Percentiles rank a stretch among this genome's conserved stretches.
These are phyloP conservation scores for Acrobasis repandana DNA, from an alignment of 2,888 invertebrate species.

Conservation along the genomic window DNA sequence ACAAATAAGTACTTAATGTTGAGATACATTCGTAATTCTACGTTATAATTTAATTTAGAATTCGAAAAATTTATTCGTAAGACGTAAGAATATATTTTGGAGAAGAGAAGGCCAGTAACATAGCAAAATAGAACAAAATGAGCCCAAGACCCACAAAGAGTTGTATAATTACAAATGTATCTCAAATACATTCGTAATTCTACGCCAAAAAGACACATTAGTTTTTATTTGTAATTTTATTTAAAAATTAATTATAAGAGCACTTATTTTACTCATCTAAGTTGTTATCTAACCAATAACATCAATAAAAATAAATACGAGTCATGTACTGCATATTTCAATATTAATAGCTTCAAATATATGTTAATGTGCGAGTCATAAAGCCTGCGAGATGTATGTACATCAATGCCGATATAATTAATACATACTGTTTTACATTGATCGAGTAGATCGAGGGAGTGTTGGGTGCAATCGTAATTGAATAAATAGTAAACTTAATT, in stretches of 20 bases:
- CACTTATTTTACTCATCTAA: not conserved
- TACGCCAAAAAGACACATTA: too few relatives aligned
- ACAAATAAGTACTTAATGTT: too few relatives aligned
- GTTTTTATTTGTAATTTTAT: not conserved
- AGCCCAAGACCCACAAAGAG: too few relatives aligned
- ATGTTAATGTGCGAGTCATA: constrained; percentile 5
- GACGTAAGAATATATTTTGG: too few relatives aligned
- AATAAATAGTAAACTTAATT: too few relatives aligned
- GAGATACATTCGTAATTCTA: too few relatives aligned
- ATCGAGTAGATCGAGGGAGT: not conserved
- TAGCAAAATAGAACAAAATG: too few relatives aligned
- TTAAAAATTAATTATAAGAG: not conserved
- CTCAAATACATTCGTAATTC: too few relatives aligned
- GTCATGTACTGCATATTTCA: constrained; percentile 4
- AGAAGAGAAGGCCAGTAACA: too few relatives aligned
- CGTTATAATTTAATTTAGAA: too few relatives aligned
- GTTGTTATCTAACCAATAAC: not conserved
- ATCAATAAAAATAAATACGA: constrained; percentile 7
- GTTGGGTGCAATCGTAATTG: not conserved
- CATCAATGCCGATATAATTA: constrained; percentile 4
- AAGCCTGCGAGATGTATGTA: not conserved
- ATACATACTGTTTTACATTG: not conserved
- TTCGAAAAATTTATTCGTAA: too few relatives aligned
- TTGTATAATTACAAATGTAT: too few relatives aligned
- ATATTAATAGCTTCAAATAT: constrained; percentile 12